phyloP scores from a whole-genome alignment of 2,797 vertebrate species.

The Sylvilagus floridanus region DNA sequence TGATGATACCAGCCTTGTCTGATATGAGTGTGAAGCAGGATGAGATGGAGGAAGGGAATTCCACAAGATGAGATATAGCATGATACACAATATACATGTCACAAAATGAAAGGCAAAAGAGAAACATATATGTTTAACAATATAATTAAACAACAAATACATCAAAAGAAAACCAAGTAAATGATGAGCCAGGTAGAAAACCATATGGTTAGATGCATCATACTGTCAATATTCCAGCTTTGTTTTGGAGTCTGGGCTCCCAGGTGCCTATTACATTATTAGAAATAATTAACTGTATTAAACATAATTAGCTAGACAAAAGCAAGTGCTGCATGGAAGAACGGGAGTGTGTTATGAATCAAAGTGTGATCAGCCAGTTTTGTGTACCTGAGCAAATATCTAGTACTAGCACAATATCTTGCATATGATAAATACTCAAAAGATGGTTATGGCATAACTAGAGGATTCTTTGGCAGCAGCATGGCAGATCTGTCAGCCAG shows the following conservation, averaged over 20 bases:
- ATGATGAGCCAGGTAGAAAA: background rate
- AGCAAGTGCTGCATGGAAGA: background rate
- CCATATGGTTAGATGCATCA: fast-evolving
- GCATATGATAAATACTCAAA: background rate
- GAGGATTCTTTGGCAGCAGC: background rate
- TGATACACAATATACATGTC: background rate
- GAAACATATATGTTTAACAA: background rate
- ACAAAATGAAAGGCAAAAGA: constrained; percentile 44
- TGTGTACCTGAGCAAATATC: background rate
- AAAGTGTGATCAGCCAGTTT: background rate
- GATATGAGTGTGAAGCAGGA: no score
- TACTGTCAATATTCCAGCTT: background rate
- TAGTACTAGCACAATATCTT: background rate
- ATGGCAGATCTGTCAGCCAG: background rate
- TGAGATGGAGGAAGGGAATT: background rate
- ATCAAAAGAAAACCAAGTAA: background rate
- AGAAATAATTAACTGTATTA: constrained; percentile 46
- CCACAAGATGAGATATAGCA: background rate
- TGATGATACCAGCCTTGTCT: background rate
- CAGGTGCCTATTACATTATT: background rate
- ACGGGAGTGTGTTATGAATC: background rate
- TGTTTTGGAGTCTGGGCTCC: background rate
- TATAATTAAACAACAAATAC: background rate
- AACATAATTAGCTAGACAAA: constrained; percentile 51
- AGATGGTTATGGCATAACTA: background rate